These are phyloP conservation scores for Ctenicera cuprea DNA, from an alignment of 2,888 invertebrate species.

Conservation along the genomic window DNA sequence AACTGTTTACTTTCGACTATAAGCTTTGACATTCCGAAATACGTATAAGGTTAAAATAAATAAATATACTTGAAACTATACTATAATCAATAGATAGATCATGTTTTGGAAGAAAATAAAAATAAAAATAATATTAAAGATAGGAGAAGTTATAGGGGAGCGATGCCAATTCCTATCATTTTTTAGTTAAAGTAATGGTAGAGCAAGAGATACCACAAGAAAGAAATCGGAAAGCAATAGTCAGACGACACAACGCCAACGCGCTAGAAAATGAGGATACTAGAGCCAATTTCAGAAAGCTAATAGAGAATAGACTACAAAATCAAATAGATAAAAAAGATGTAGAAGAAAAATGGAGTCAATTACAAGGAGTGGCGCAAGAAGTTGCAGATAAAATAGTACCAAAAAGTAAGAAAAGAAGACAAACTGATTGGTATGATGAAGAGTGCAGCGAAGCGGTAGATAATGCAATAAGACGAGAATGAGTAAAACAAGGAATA, in stretches of 20 bases:
- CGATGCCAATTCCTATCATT: neutral
- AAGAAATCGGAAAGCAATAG: neutral
- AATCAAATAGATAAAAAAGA: neutral
- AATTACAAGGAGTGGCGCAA: too few relatives aligned
- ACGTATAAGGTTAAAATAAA: too few relatives aligned
- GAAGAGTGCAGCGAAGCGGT: neutral
- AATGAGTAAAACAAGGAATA: conserved; percentile 3
- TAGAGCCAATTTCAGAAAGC: neutral
- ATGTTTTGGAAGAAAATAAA: neutral
- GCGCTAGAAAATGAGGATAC: neutral
- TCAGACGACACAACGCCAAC: neutral
- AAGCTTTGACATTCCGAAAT: too few relatives aligned
- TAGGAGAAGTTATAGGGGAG: neutral
- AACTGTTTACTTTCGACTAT: too few relatives aligned
- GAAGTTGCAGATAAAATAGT: neutral
- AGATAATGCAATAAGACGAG: neutral
- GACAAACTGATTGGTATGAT: conserved; percentile 3
- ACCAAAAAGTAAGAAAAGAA: neutral
- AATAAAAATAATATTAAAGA: neutral
- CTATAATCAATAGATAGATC: too few relatives aligned
- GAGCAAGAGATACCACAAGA: neutral
- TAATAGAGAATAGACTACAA: neutral
- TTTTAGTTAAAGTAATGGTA: neutral
- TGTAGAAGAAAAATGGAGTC: neutral
- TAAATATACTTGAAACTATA: too few relatives aligned